Conservation (phyloP, 2,113 vertebrate genomes). For the Phalacrocorax pelagicus region DNA sequence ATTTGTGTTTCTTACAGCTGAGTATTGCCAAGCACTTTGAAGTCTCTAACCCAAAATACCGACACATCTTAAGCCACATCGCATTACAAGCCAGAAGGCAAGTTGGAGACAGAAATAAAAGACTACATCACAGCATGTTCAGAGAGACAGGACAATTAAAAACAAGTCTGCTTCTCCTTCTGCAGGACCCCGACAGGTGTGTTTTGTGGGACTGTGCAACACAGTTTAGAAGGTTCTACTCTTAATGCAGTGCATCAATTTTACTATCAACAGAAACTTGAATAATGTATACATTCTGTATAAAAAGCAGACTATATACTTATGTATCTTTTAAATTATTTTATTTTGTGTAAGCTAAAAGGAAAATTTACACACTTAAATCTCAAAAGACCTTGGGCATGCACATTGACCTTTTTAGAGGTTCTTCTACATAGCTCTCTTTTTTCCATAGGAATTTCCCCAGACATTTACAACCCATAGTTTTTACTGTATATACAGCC, state of each 20-base stretch:
- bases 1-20: not conserved
- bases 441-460: constrained; percentile 98
- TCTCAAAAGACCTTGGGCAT: constrained; percentile 92
- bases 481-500: constrained; percentile 93
- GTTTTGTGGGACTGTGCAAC: not conserved
- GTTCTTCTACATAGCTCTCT: constrained; percentile 87
- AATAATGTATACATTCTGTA: not conserved
- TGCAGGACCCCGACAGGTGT: not conserved
- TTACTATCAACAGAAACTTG: not conserved
- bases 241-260: not conserved
- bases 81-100: not conserved
- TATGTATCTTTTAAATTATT: constrained; percentile 92
- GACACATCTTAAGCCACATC: not conserved
- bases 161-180: not conserved
- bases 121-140: not conserved
- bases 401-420: constrained; percentile 88
- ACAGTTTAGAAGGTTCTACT: not conserved
- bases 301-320: constrained; percentile 25
- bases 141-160: not conserved
- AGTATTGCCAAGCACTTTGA: not conserved
- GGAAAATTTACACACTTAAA: constrained; percentile 96
- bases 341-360: constrained; percentile 99
- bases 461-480: constrained; percentile 93
- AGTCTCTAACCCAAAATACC: not conserved
- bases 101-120: not conserved